A percentile compares a stretch with the other conserved stretches of the same genome.
phyloP scores from a whole-genome alignment of 2,113 vertebrate genomes.

The Colaptes auratus region DNA sequence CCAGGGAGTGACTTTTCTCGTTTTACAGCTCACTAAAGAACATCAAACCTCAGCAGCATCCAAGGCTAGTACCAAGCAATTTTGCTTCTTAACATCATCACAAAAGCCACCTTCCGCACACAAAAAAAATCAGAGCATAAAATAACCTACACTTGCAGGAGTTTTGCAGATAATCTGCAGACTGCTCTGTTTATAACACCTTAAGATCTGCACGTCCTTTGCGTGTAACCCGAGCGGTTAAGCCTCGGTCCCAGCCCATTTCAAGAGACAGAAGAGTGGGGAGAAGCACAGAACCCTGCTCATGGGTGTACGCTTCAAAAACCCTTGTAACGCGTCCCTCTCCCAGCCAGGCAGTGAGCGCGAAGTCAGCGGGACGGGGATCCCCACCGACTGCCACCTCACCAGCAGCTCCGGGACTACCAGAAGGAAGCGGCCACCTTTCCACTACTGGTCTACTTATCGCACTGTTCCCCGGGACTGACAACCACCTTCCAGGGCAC shows the following conservation, averaged over 20 bases:
- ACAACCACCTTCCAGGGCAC: no score
- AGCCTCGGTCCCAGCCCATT: fast-evolving
- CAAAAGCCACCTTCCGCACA: fast-evolving
- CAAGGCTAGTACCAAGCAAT: fast-evolving
- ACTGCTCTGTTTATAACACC: fast-evolving
- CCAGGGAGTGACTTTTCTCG: fast-evolving
- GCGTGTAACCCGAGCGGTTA: fast-evolving
- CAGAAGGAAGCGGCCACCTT: neutral
- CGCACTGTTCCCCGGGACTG: fast-evolving
- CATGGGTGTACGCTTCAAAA: no score
- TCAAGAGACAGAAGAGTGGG: neutral
- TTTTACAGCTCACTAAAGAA: fast-evolving
- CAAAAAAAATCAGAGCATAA: fast-evolving
- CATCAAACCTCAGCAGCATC: fast-evolving
- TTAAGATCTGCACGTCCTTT: fast-evolving
- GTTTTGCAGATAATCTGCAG: neutral
- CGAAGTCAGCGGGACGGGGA: neutral
- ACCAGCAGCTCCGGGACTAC: no score
- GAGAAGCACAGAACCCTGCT: neutral
- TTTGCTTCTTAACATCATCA: fast-evolving
- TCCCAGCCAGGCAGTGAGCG: neutral
- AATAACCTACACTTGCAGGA: fast-evolving
- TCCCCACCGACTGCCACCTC: neutral
- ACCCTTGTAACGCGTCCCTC: no score
- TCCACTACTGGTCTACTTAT: fast-evolving